Conservation (phyloP, 30 jellyfish, hydroid and myxozoan genomes). For the Sanderia malayensis region DNA sequence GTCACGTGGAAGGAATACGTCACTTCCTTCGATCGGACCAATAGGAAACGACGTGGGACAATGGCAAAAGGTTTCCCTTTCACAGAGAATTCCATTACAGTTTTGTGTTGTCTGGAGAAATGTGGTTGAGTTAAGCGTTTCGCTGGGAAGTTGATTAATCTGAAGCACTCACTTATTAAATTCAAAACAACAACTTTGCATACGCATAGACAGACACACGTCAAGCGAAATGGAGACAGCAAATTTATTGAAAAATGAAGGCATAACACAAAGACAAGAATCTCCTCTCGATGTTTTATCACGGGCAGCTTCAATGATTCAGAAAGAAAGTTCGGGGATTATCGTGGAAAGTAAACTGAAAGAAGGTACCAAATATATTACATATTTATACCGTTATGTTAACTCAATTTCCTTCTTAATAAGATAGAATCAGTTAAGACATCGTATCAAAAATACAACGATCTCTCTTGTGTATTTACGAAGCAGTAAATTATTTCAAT, state of each 20-base stretch:
- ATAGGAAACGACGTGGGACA: constrained; percentile 25
- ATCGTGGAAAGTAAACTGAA: constrained; percentile 21
- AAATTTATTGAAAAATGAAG: constrained; percentile 26
- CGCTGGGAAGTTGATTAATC: not conserved
- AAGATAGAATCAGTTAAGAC: too few relatives aligned
- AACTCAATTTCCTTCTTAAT: too few relatives aligned
- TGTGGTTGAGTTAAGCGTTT: not conserved
- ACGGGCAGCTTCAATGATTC: constrained; percentile 94
- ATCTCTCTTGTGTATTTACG: too few relatives aligned
- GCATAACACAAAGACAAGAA: constrained; percentile 56
- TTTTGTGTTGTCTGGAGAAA: not conserved
- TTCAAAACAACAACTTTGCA: constrained; percentile 6
- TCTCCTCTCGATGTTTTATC: constrained; percentile 96
- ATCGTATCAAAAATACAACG: too few relatives aligned
- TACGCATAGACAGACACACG: too few relatives aligned
- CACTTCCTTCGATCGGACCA: constrained; percentile 51
- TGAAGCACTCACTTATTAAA: not conserved
- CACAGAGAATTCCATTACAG: not conserved
- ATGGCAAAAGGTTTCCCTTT: not conserved
- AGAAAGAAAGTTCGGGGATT: constrained; percentile 49
- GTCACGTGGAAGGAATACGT: constrained; percentile 12
- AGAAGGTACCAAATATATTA: too few relatives aligned
- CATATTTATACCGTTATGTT: too few relatives aligned
- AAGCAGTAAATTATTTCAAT: too few relatives aligned
- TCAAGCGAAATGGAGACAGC: constrained; percentile 40